Base-by-base conservation (phyloP, 2,113 vertebrate genomes). In the Sceloporus tristichus region DNA sequence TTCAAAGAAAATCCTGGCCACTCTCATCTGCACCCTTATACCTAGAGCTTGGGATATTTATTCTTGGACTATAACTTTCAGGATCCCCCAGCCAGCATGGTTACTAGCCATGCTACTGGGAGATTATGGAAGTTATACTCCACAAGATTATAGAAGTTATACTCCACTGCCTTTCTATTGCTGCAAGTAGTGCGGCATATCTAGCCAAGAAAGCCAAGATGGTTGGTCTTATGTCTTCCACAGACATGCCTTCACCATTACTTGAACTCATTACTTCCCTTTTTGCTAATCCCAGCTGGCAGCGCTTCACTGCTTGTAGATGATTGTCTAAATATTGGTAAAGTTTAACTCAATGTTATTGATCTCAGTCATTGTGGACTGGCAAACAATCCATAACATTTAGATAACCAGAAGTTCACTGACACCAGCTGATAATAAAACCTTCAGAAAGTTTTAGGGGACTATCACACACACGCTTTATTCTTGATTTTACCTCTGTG, bases 381-480 rank as follows among this genome's bases (percentile, higher is more conserved):
- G 68, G 34, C 14, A 71, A 73, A 79, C 77, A 79, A 80, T 56
- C 77, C 27, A 19, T 48, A 40, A 59, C 68, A 38, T 29, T 38
- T 27, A n/a, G 14, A 40, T 87, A 87, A 80, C 65, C 65, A 71
- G 14, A 59, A 38, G 65, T 87, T 86, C 85, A 79, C 1, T 70
- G 29, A 29, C 76, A 56, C 34, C 29, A 79, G 11, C 40, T 4
- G 83, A 40, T 34, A 38, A 23, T 13, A 29, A 86, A 10, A 79
- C 42, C 38, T 78, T 68, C 62, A 54, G 56, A 14, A 23, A 78
- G 29, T 5, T 9, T 34, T 73, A 66, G n/a, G n/a, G 9, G 5
- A 38, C 76, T 40, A 42, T 76, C 8, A n/a, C 73, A 40, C 54
- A 9, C 23, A 85, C 8, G 19, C 1, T 9, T 65, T 38, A 7